A percentile compares a stretch with the other conserved stretches of the same genome.
Conservation (phyloP, 1,140 invertebrate species). For the Microplitis demolitor region DNA sequence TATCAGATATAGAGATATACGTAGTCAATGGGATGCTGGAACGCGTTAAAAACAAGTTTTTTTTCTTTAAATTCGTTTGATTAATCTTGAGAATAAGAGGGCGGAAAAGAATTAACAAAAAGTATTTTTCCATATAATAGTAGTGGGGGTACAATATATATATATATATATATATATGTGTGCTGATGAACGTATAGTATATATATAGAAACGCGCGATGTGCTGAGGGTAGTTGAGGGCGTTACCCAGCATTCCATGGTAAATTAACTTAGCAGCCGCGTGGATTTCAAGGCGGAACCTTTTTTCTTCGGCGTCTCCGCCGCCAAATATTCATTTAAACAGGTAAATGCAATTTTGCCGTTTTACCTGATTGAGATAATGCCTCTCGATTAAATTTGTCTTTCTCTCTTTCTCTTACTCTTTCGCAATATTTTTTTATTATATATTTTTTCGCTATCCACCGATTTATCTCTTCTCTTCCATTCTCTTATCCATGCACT, state of each 20-base stretch:
- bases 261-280: slow-evolving; percentile 62
- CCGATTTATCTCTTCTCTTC: slow-evolving; percentile 7
- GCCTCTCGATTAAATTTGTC: slow-evolving; percentile 55
- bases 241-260: slow-evolving; percentile 60
- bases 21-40: slow-evolving; percentile 8
- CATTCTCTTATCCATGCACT: neutral
- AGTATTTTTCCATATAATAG: neutral
- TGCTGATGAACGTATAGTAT: neutral
- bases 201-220: neutral
- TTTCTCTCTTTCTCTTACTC: slow-evolving; percentile 17
- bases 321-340: slow-evolving; percentile 64
- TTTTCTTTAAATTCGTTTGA: neutral
- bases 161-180: neutral
- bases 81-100: neutral
- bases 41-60: neutral
- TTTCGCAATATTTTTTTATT: slow-evolving; percentile 17
- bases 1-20: slow-evolving; percentile 60
- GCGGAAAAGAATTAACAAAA: neutral
- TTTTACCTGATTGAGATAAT: slow-evolving; percentile 65
- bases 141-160: neutral
- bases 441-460: neutral
- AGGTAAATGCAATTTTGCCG: slow-evolving; percentile 64
- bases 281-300: slow-evolving; percentile 31
- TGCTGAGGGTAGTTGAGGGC: slow-evolving; percentile 38
- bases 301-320: slow-evolving; percentile 46